Evolutionary conservation across 2,113 vertebrate species (phyloP), one percentile per base, ranked within the genome.

Genomic region (Ceuthmochares aereus): DNA sequence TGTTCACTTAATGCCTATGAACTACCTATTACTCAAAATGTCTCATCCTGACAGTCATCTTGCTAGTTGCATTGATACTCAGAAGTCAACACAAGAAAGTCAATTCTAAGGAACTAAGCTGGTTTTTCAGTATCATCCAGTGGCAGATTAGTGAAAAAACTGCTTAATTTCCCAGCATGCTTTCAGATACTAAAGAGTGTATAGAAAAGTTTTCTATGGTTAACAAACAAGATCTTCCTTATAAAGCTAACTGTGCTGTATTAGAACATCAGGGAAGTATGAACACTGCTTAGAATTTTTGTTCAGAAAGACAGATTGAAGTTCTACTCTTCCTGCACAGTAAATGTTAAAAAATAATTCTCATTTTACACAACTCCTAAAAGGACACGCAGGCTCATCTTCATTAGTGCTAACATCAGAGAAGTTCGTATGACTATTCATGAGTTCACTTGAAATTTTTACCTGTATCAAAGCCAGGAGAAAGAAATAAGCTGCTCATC

Each of bases 41-140:
- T 77, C 90, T 81, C n/a, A 72, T 84, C 45, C 26, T 15, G 19
- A 87, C 82, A 96, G 68, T 90, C 95, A 96, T 86, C 75, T 94
- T 79, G 56, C 34, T 84, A 92, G 72, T 15, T 78, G 37, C 79
- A 81, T 75, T 90, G 43, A 30, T 88, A 93, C 10, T 70, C 32
- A 72, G 40, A 1, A 78, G 34, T 86, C 68, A 88, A 51, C 34
- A 10, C 12, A 70, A 52, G 20, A 79, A 82, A 86, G 59, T n/a
- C 1, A 89, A 5, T 88, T 90, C 68, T 88, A 0, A 85, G 88
- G 55, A 95, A 96, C 10, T 54, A 23, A 73, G 40, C 21, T 59
- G 8, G 0, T 51, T 68, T 88, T 90, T 67, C 82, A 64, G 52
- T 68, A 94, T 49, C 49, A 78, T 32, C 36, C 32, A 93, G 20